Conservation (phyloP, 1,140 invertebrate genomes). For the Polyergus mexicanus region DNA sequence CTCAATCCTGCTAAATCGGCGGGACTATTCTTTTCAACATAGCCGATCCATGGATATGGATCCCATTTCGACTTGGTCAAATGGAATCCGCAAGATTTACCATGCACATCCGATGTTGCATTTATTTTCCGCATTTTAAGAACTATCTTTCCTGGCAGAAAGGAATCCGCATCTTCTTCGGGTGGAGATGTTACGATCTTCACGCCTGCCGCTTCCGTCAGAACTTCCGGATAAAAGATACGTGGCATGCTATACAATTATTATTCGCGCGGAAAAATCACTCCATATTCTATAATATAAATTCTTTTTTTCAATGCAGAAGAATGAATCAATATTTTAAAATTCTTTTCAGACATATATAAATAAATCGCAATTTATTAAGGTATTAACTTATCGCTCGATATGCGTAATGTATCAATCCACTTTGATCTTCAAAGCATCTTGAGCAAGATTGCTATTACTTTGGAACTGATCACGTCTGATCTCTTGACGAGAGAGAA, state of each 20-base stretch:
- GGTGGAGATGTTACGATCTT: constrained; percentile 65
- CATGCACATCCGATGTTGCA: constrained; percentile 43
- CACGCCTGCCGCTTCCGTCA: constrained; percentile 67
- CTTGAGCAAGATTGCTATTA: constrained; percentile 19
- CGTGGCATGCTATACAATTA: constrained; percentile 29
- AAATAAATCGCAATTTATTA: constrained; percentile 14
- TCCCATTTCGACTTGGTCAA: constrained; percentile 90
- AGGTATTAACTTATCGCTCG: neutral
- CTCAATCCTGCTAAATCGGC: constrained; percentile 81
- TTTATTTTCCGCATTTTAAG: constrained; percentile 50
- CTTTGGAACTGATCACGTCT: neutral
- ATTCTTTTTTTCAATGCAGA: neutral
- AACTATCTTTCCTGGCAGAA: constrained; percentile 50
- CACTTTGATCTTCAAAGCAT: constrained; percentile 25
- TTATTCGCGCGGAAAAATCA: neutral
- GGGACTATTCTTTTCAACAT: constrained; percentile 80
- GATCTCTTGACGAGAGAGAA: constrained; percentile 68
- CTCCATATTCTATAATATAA: neutral
- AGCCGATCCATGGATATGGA: constrained; percentile 90
- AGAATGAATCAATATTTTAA: constrained; percentile 5
- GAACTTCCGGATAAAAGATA: constrained; percentile 33
- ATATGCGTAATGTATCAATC: neutral
- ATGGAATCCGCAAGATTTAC: constrained; percentile 88
- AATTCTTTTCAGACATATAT: neutral
- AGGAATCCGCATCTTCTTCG: constrained; percentile 22